Percentiles rank a stretch among this genome's conserved stretches.
Evolutionary conservation across 2,797 vertebrate species (phyloP).

Genomic region (Loris lydekkerianus): DNA sequence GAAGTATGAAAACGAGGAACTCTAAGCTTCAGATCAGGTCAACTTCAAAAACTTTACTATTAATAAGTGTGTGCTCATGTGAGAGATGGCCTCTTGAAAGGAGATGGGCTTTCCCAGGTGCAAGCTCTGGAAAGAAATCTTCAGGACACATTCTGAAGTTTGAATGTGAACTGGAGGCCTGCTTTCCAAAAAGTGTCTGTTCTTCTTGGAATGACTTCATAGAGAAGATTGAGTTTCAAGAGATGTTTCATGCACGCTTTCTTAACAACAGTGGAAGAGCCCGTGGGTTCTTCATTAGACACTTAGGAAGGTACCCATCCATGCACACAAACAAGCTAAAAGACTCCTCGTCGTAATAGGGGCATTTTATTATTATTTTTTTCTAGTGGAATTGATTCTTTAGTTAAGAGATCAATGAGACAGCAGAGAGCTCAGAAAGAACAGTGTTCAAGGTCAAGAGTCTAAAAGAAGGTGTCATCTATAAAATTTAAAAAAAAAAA

Average conservation of each 20-base stretch:
- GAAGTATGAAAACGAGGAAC: background rate
- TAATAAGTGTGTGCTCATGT: background rate
- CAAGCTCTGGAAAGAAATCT: conserved; percentile 45
- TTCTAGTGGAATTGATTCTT: conserved; percentile 21
- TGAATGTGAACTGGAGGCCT: background rate
- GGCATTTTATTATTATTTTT: background rate
- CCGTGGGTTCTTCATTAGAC: background rate
- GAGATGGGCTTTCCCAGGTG: background rate
- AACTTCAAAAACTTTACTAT: background rate
- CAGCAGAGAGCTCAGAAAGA: background rate
- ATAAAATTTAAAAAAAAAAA: background rate
- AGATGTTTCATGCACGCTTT: background rate
- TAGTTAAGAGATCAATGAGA: background rate
- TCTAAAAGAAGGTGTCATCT: background rate
- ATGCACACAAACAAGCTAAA: background rate
- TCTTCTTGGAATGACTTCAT: background rate
- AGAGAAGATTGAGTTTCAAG: conserved; percentile 27
- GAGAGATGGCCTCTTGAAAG: background rate
- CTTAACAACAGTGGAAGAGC: background rate
- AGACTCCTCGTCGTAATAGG: background rate
- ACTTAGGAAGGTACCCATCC: background rate
- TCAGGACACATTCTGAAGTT: background rate
- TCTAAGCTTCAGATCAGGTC: background rate
- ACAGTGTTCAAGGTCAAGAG: background rate
- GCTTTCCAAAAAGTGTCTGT: conserved; percentile 21